These are phyloP conservation scores for Vicugna pacos DNA, from an alignment of 2,113 vertebrate species.

Conservation along the genomic window DNA sequence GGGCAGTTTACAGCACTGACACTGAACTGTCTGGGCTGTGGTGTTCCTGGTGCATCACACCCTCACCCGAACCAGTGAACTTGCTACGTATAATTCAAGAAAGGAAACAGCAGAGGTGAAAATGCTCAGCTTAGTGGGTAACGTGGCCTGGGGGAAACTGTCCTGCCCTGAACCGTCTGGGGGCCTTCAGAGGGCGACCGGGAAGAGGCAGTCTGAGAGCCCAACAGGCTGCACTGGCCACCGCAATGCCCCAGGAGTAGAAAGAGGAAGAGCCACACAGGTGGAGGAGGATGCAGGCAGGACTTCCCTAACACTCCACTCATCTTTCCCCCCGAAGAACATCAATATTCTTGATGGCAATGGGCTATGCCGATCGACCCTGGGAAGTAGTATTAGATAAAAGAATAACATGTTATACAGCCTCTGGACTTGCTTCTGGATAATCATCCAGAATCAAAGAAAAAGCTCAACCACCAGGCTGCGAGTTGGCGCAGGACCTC, in stretches of 20 bases:
- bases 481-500: not conserved
- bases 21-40: not conserved
- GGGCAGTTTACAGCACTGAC: not conserved
- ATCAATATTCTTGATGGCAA: not conserved
- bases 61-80: not conserved
- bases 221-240: rapidly evolving
- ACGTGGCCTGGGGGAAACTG: not conserved
- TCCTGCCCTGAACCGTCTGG: not conserved
- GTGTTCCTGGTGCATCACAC: not conserved
- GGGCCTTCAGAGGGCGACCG: too few species aligned
- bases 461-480: not conserved
- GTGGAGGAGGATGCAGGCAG: not conserved
- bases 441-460: not conserved
- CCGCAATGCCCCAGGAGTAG: not conserved
- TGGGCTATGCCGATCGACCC: not conserved
- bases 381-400: not conserved
- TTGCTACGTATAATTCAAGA: not conserved
- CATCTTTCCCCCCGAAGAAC: not conserved
- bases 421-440: not conserved
- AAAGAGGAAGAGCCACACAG: not conserved
- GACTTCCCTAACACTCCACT: not conserved
- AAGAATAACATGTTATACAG: not conserved
- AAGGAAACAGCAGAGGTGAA: not conserved
- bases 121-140: not conserved
- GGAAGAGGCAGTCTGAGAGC: not conserved